Evolutionary conservation across 2,888 invertebrate species (phyloP).

Genomic region (Scaptomyza tumidula): DNA sequence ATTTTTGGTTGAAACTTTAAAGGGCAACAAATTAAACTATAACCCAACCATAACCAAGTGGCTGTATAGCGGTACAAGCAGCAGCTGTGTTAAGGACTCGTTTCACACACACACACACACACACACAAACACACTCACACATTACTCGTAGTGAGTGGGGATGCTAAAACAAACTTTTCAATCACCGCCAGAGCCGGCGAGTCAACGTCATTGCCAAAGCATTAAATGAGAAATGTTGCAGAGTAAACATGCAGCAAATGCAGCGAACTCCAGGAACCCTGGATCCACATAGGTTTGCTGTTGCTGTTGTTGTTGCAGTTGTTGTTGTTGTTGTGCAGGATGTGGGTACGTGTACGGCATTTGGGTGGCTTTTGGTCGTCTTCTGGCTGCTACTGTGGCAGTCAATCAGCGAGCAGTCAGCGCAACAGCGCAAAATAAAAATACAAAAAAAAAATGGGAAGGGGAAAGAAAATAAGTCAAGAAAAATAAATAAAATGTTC

Average conservation of each 20-base stretch:
- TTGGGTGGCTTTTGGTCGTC: constrained; percentile 13
- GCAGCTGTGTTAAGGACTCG: constrained; percentile 5
- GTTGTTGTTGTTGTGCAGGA: constrained; percentile 2
- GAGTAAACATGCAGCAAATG: constrained; percentile 67
- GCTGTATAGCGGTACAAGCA: constrained; percentile 1
- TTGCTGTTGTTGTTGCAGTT: too few species aligned
- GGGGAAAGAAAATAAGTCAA: constrained; percentile 39
- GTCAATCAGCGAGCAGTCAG: constrained; percentile 65
- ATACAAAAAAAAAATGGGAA: constrained; percentile 6
- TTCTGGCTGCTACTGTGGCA: constrained; percentile 32
- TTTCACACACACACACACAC: not conserved
- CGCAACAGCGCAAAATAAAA: constrained; percentile 24
- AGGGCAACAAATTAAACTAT: constrained; percentile 8
- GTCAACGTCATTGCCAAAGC: constrained; percentile 68
- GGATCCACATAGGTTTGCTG: not conserved
- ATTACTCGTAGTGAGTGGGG: constrained; percentile 2
- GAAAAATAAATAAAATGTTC: constrained; percentile 57
- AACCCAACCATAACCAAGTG: not conserved
- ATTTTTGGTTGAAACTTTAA: constrained; percentile 27
- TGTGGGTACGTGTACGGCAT: constrained; percentile 32
- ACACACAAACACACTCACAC: not conserved
- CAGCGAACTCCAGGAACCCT: constrained; percentile 20
- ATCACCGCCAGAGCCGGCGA: constrained; percentile 67
- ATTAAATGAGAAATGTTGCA: constrained; percentile 74
- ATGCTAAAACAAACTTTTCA: constrained; percentile 68